Conservation (phyloP, 2,888 invertebrate genomes). For the Cataglyphis rosenhaueri region DNA sequence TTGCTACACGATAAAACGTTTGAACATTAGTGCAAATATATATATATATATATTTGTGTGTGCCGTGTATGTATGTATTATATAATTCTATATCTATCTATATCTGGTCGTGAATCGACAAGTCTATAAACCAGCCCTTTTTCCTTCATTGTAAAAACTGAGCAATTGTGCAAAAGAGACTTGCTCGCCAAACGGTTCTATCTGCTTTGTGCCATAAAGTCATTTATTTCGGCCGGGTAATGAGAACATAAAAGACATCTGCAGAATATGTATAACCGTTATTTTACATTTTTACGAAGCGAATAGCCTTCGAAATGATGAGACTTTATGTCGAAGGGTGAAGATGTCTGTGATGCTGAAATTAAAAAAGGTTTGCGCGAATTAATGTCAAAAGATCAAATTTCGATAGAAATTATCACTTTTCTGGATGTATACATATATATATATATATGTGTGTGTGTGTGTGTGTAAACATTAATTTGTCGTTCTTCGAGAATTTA, state of each 20-base stretch:
- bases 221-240: conserved; percentile 69
- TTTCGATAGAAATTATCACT: background rate
- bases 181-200: conserved; percentile 47
- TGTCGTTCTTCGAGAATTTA: background rate
- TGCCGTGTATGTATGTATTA: background rate
- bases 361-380: conserved; percentile 26
- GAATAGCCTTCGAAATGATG: conserved; percentile 58
- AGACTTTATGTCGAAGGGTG: conserved; percentile 51
- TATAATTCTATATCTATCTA: background rate
- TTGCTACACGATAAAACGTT: conserved; percentile 10
- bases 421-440: background rate
- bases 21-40: background rate
- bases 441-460: no score
- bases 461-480: background rate
- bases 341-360: conserved; percentile 44
- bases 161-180: conserved; percentile 27
- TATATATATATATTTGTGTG: no score
- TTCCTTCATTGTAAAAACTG: conserved; percentile 46
- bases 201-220: conserved; percentile 60
- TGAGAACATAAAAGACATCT: conserved; percentile 67
- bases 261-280: conserved; percentile 52
- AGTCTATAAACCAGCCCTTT: conserved; percentile 8
- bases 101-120: conserved; percentile 3
- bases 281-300: conserved; percentile 64
- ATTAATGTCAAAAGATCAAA: conserved; percentile 37